A percentile compares a stretch with the other conserved stretches of the same genome.
These are phyloP conservation scores for Loriculus beryllinus DNA, from an alignment of 2,797 vertebrate species.

Conservation along the genomic window DNA sequence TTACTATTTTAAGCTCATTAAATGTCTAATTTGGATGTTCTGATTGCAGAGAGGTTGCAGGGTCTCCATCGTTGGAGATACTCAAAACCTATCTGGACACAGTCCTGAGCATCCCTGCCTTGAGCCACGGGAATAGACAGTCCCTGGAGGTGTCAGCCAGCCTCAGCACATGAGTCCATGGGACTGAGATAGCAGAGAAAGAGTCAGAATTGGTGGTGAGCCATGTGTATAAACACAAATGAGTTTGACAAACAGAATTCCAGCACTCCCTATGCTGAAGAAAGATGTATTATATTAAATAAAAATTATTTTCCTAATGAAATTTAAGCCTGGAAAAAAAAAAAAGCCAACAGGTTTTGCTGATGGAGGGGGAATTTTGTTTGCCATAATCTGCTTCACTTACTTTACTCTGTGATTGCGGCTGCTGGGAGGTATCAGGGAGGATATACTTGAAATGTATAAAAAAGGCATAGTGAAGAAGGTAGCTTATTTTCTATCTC, in stretches of 20 bases:
- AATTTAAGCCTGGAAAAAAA: not conserved
- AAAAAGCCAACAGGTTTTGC: not conserved
- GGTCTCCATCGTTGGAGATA: not conserved
- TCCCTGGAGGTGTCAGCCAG: not conserved
- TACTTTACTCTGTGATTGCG: not conserved
- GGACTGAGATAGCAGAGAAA: not conserved
- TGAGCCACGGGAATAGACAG: rapidly evolving
- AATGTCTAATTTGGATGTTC: not conserved
- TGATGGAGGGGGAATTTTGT: not conserved
- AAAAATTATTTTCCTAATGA: not conserved
- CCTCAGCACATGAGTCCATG: too few species aligned
- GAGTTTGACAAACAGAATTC: not conserved
- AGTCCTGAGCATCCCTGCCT: not conserved
- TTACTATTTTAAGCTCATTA: not conserved
- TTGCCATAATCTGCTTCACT: not conserved
- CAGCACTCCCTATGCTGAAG: not conserved
- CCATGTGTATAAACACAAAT: not conserved
- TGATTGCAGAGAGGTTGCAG: not conserved
- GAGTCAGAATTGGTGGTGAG: not conserved
- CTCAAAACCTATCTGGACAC: not conserved
- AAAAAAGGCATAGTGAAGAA: not conserved
- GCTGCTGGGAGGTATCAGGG: not conserved
- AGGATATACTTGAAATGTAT: not conserved
- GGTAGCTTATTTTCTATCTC: not conserved
- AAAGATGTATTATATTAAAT: constrained; percentile 1